phyloP scores from a whole-genome alignment of 2,113 vertebrate genomes.

The Vireo altiloquus region DNA sequence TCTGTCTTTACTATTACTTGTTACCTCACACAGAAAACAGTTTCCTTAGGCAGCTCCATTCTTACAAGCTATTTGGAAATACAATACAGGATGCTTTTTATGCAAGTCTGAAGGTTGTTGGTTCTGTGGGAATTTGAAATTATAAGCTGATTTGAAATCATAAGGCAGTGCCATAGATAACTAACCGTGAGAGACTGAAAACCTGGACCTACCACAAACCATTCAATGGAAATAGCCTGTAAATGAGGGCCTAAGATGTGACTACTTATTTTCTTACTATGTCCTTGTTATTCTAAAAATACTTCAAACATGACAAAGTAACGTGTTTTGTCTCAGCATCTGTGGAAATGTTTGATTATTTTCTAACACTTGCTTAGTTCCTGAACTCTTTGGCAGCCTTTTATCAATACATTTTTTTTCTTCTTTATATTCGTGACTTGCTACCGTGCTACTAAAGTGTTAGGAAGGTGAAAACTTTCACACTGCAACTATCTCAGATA shows the following conservation, averaged over 20 bases:
- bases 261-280: not conserved
- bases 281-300: not conserved
- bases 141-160: not conserved
- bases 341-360: not conserved
- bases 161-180: not conserved
- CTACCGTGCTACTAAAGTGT: not conserved
- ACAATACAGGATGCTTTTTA: not conserved
- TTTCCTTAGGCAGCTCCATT: not conserved
- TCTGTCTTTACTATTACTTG: not conserved
- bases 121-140: not conserved
- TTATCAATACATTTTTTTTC: not conserved
- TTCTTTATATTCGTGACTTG: not conserved
- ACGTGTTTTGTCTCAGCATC: not conserved
- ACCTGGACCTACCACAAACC: not conserved
- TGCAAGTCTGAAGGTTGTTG: not conserved
- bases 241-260: not conserved
- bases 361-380: not conserved
- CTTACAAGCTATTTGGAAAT: not conserved
- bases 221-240: not conserved
- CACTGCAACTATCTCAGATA: not conserved
- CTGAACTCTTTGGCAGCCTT: not conserved
- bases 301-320: not conserved
- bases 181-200: not conserved
- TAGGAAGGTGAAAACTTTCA: not conserved
- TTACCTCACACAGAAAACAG: not conserved